Conservation (phyloP, 1,140 invertebrate genomes). For the Bombyx mandarina region DNA sequence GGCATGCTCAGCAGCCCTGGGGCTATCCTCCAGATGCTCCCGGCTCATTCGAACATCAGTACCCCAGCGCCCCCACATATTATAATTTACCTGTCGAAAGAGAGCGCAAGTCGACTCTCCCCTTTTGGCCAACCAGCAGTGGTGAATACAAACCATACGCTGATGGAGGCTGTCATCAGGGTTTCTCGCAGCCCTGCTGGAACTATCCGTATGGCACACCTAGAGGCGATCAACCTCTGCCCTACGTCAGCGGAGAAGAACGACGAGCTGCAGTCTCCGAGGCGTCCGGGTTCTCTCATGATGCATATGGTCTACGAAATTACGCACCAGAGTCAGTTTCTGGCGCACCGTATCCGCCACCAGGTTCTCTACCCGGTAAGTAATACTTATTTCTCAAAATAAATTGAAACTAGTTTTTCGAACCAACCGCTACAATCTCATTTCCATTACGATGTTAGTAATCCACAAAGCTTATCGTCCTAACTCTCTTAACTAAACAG, state of each 20-base stretch:
- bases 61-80: conserved; percentile 80
- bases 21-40: conserved; percentile 78
- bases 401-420: conserved; percentile 5
- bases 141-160: conserved; percentile 77
- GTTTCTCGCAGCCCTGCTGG: conserved; percentile 81
- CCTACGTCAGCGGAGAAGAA: conserved; percentile 79
- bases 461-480: conserved; percentile 44
- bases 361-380: conserved; percentile 74
- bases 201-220: conserved; percentile 79
- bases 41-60: conserved; percentile 78
- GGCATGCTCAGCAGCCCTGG: conserved; percentile 81
- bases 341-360: conserved; percentile 83
- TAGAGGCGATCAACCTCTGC: conserved; percentile 76
- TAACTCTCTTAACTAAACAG: conserved; percentile 23
- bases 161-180: conserved; percentile 78
- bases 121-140: conserved; percentile 78
- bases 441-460: conserved; percentile 27
- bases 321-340: conserved; percentile 83
- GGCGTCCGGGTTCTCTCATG: conserved; percentile 78
- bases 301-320: conserved; percentile 82
- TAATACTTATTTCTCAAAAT: conserved; percentile 16
- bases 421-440: neutral
- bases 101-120: conserved; percentile 75
- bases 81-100: conserved; percentile 81
- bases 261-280: conserved; percentile 78